Base-by-base conservation (phyloP, 1,140 invertebrate species). In the Drosophila triauraria region DNA sequence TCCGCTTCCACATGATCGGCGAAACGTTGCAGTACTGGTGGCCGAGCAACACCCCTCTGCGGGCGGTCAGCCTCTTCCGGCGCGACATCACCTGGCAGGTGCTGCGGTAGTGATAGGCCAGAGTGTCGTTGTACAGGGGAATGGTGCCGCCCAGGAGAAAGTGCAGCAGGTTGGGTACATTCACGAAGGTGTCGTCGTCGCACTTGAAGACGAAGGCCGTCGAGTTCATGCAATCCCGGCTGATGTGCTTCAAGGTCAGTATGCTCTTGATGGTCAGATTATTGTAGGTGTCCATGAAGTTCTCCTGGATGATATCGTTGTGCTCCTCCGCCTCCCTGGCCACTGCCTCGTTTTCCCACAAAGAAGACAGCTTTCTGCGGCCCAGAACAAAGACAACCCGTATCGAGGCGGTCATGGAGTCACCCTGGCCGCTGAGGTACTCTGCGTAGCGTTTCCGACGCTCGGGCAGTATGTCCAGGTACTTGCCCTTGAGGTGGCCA, bases 251-350 rank as follows among this genome's bases (percentile, higher is more conserved):
- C 48, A 98, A 92, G 93, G 97, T 94, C 95, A 97, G 96, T 10
- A 97, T 95, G n/a, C 96, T 96, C 92, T 99, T 38, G 42, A 88
- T 75, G 7, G 71, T 62, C 1, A 78, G 58, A 35, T 99, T 99
- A 91, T 97, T 97, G 92, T 99, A 99, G 1, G 96, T 96, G 92
- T 99, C 98, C 9, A 96, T 85, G 91, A 98, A 99, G 63, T 95
- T 95, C 93, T 98, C 97, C 93, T 98, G 96, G 42, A 99, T 96
- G 17, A 99, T 95, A 93, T 99, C 98, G 35, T 95, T 79, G 46
- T 93, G 82, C 20, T 75, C 62, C 25, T 85, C 65, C 25, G 82
- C 75, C 79, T 91, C 80, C 63, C 59, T 57, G 76, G 77, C 43
- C 81, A 53, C 50, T 5, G 70, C 87, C 78, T 86, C 88, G 71